Evolutionary conservation across 2,888 invertebrate genomes (phyloP), one percentile per base, ranked within the genome.

Genomic region (Eurytoma adleriae): DNA sequence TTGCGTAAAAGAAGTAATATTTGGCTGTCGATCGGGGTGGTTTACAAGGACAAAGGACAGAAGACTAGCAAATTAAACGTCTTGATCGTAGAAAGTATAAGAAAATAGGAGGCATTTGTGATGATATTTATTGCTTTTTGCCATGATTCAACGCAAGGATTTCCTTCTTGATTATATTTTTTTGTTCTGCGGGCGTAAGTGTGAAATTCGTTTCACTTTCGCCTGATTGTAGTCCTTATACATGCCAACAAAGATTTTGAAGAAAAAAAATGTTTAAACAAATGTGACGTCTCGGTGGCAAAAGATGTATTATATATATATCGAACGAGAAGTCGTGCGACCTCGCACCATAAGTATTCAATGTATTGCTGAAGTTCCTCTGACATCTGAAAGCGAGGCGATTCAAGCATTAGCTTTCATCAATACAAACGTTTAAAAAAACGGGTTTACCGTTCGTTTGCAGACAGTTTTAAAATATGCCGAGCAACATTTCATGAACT

Each of bases 321-420:
- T 74, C 59, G 82, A 80, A 80, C 79, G 78, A 78, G 78, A 66
- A 75, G 82, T 80, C 78, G 80, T 78, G 78, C 78, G 74, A 80
- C 71, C 64, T 79, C 72, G 73, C 76, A 82, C 30, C 69, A 78
- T 79, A 78, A 82, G 78, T 80, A 82, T 82, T 82, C 76, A 80
- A 78, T 57, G 70, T 80, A 74, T 80, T 79, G 82, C 80, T 80
- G 82, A 82, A 82, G 82, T 82, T 82, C 82, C 82, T 82, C 80
- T 72, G 66, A 69, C 54, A 80, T 52, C 71, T 62, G 52, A 74
- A 78, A 78, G 74, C 71, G 72, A 79, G 79, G 50, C 69, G 71
- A 75, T 81, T 69, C 69, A 20, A 69, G 68, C 68, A 77, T 73
- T n/a, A 40, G 77, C 73, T 77, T 52, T 27, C 67, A 77, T 80